Percentiles rank a stretch among this genome's conserved stretches.
phyloP scores from a whole-genome alignment of 2,888 invertebrate genomes.

The Platypus cylindrus region DNA sequence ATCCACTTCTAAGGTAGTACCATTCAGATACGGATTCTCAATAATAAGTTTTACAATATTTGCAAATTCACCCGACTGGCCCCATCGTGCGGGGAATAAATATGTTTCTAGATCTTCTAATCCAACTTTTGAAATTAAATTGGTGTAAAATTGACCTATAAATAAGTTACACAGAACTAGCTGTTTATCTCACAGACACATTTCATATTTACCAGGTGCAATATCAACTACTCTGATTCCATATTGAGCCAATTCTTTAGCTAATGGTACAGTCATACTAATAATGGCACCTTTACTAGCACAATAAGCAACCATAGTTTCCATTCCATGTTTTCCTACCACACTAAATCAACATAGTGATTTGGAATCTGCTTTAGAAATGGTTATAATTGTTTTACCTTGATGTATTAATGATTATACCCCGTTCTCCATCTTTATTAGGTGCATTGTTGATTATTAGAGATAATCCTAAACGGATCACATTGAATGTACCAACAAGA shows the following conservation, averaged over 20 bases:
- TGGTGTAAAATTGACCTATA: no score
- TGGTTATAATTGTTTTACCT: constrained; percentile 8
- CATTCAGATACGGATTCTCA: no score
- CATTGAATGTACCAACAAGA: constrained; percentile 12
- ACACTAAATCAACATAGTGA: constrained; percentile 6
- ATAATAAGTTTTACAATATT: no score
- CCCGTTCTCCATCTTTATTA: constrained; percentile 8
- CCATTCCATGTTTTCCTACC: constrained; percentile 5
- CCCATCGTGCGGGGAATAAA: no score
- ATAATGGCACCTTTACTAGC: constrained; percentile 12
- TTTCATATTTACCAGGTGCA: constrained; percentile 9
- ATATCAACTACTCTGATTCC: constrained; percentile 13
- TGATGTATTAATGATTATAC: constrained; percentile 12
- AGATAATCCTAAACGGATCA: constrained; percentile 8
- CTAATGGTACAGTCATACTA: constrained; percentile 8
- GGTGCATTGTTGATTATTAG: constrained; percentile 8
- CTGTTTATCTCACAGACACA: no score
- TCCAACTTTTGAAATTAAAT: no score
- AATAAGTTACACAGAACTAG: no score
- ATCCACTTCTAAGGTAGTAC: no score
- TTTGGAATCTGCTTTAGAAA: no score
- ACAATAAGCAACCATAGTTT: constrained; percentile 5
- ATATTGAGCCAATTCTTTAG: constrained; percentile 9
- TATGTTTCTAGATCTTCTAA: no score
- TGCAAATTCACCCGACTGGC: no score